Evolutionary conservation across 2,888 invertebrate species (phyloP).

Genomic region (Lissocephala sabroskyi): DNA sequence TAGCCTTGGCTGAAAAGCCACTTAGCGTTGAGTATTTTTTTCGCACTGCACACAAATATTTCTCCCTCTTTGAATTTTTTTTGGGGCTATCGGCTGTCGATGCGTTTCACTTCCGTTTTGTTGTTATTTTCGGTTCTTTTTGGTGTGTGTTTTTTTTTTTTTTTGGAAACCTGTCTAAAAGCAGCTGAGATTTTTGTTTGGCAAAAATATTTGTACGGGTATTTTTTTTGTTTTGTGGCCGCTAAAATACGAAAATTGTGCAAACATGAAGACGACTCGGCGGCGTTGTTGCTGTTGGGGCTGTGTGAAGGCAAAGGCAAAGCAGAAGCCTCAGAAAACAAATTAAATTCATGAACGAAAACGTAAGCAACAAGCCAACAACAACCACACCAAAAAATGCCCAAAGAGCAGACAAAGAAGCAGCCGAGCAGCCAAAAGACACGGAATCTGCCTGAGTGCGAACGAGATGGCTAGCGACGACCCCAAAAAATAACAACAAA

Average conservation of each 20-base stretch:
- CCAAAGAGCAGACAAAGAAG: constrained; percentile 20
- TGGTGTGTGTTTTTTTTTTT: neutral
- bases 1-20: neutral
- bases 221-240: constrained; percentile 18
- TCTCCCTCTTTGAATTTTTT: too few species aligned
- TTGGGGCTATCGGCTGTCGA: too few species aligned
- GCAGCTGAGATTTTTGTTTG: constrained; percentile 7
- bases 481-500: constrained; percentile 21
- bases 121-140: too few species aligned
- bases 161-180: constrained; percentile 6
- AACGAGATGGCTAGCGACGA: constrained; percentile 45
- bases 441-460: constrained; percentile 37
- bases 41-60: neutral
- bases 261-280: constrained; percentile 3
- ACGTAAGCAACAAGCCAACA: constrained; percentile 36
- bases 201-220: too few species aligned
- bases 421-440: constrained; percentile 14
- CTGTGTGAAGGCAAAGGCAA: constrained; percentile 14
- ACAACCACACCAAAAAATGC: neutral
- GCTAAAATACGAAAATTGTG: constrained; percentile 6
- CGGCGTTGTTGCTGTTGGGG: neutral
- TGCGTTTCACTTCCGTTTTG: too few species aligned
- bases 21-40: neutral
- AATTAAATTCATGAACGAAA: constrained; percentile 56
- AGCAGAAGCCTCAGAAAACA: constrained; percentile 36